phyloP scores from a whole-genome alignment of 1,140 invertebrate genomes.

The Eupeodes corollae region DNA sequence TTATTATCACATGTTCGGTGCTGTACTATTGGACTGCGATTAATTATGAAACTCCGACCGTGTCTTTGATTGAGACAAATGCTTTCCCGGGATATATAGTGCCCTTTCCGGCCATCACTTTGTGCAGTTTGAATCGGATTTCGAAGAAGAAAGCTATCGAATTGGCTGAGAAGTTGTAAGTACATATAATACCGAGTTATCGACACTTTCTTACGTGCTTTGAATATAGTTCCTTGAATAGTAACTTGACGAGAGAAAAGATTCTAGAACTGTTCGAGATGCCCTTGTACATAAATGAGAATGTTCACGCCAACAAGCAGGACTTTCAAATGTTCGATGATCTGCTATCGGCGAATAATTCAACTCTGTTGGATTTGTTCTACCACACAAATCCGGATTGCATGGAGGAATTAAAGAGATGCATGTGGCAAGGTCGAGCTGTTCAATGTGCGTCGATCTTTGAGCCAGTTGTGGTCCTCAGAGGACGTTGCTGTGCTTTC shows the following conservation, averaged over 20 bases:
- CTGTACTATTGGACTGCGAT: conserved; percentile 35
- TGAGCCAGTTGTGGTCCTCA: conserved; percentile 38
- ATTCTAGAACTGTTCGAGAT: neutral
- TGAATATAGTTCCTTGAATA: neutral
- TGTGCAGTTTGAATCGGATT: conserved; percentile 50
- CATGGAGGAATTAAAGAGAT: conserved; percentile 39
- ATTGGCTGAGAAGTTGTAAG: conserved; percentile 29
- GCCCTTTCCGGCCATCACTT: conserved; percentile 54
- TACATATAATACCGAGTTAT: neutral
- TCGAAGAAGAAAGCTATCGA: conserved; percentile 4
- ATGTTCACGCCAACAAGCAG: neutral
- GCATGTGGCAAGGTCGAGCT: conserved; percentile 48
- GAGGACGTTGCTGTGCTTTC: conserved; percentile 50
- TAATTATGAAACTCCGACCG: conserved; percentile 32
- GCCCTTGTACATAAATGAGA: neutral
- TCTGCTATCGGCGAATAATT: conserved; percentile 27
- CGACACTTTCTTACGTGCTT: neutral
- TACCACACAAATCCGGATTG: conserved; percentile 39
- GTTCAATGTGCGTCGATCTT: conserved; percentile 44
- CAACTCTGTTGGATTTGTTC: conserved; percentile 21
- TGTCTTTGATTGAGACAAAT: conserved; percentile 48
- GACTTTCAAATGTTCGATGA: neutral
- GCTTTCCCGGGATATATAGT: conserved; percentile 50
- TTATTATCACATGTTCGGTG: conserved; percentile 34
- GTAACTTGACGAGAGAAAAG: neutral